Percentiles rank a stretch among this genome's conserved stretches.
These are phyloP conservation scores for Nasonia oneida DNA, from an alignment of 2,888 invertebrate genomes.

Conservation along the genomic window DNA sequence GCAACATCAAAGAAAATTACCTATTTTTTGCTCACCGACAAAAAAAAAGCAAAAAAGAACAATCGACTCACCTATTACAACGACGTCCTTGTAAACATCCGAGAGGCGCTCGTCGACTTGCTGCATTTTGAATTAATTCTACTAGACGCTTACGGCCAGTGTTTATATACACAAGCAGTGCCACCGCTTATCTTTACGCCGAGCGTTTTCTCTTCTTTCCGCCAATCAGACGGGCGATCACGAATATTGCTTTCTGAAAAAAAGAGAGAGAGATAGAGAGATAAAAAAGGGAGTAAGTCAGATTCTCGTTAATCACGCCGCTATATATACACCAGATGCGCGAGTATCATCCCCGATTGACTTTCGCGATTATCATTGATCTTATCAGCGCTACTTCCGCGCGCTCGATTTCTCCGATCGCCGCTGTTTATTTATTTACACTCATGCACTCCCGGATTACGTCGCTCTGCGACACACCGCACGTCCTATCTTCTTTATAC, in stretches of 20 bases:
- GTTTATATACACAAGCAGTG: background rate
- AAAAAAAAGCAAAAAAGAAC: background rate
- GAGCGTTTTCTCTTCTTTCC: slow-evolving; percentile 43
- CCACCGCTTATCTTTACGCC: slow-evolving; percentile 15
- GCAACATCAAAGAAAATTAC: background rate
- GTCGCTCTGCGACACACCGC: background rate
- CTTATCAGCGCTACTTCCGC: background rate
- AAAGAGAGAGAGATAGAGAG: background rate
- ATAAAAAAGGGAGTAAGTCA: background rate
- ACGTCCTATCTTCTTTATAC: background rate
- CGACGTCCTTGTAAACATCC: slow-evolving; percentile 67
- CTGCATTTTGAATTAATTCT: slow-evolving; percentile 54
- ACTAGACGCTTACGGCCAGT: background rate
- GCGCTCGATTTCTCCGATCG: background rate
- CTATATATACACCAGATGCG: background rate
- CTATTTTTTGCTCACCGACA: background rate
- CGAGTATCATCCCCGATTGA: background rate
- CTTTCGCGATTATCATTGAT: background rate
- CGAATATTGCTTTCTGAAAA: slow-evolving; percentile 49
- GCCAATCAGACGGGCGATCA: slow-evolving; percentile 31
- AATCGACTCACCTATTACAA: slow-evolving; percentile 65
- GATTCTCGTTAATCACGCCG: background rate
- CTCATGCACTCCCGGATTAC: background rate
- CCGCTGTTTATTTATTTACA: background rate
- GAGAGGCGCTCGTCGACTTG: slow-evolving; percentile 24